Percentiles rank a stretch among this genome's conserved stretches.
phyloP scores from a whole-genome alignment of 2,113 vertebrate genomes.

The Aspidoscelis tigris region DNA sequence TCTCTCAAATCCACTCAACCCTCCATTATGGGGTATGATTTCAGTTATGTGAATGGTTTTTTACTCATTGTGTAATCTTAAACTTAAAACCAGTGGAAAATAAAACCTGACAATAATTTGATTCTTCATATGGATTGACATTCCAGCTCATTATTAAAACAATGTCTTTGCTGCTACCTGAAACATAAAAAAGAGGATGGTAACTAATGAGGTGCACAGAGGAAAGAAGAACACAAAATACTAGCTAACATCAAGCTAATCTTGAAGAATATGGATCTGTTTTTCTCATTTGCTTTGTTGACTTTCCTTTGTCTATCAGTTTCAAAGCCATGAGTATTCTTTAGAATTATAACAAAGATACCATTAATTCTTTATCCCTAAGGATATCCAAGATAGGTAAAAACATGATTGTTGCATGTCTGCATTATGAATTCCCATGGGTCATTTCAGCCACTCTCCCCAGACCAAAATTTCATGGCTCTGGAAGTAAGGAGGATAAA shows the following conservation, averaged over 20 bases:
- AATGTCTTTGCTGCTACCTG: not conserved
- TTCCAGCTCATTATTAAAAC: slow-evolving; percentile 9
- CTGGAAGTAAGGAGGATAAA: no score
- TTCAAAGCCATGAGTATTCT: not conserved
- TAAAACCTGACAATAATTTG: not conserved
- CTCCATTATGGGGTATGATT: not conserved
- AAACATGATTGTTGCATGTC: not conserved
- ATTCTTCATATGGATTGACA: not conserved
- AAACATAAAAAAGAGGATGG: not conserved
- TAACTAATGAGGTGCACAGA: not conserved
- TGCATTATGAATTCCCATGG: not conserved
- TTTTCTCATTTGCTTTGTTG: not conserved
- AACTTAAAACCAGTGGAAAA: not conserved
- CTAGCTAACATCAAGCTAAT: not conserved
- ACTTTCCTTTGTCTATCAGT: not conserved
- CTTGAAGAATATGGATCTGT: slow-evolving; percentile 1
- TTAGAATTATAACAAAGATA: not conserved
- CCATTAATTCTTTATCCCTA: slow-evolving; percentile 8
- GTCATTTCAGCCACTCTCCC: not conserved
- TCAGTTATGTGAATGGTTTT: not conserved
- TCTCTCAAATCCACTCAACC: not conserved
- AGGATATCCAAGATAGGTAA: not conserved
- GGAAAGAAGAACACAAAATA: not conserved
- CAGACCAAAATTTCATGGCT: no score
- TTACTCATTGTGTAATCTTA: not conserved